Percentiles rank a stretch among this genome's conserved stretches.
These are phyloP conservation scores for Epirrhoe alternata DNA, from an alignment of 2,888 invertebrate genomes.

Conservation along the genomic window DNA sequence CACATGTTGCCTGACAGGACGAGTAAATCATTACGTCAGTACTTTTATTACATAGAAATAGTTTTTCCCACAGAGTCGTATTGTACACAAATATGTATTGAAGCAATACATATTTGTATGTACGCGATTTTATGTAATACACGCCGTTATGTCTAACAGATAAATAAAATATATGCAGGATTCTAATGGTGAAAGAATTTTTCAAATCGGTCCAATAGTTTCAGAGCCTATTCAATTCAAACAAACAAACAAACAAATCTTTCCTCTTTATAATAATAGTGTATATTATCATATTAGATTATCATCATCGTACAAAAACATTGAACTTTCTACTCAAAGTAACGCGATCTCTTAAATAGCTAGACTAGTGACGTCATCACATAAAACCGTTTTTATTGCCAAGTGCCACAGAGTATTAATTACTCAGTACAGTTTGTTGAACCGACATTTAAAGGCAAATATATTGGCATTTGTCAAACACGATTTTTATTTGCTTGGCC, in stretches of 20 bases:
- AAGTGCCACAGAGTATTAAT: slow-evolving; percentile 14
- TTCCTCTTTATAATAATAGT: too few relatives aligned
- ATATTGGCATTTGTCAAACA: slow-evolving; percentile 40
- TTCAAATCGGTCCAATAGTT: too few relatives aligned
- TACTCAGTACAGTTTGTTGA: slow-evolving; percentile 38
- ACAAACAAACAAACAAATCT: too few relatives aligned
- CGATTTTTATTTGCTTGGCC: slow-evolving; percentile 23
- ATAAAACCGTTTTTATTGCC: slow-evolving; percentile 26
- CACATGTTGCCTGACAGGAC: slow-evolving; percentile 1
- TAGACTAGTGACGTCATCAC: slow-evolving; percentile 29
- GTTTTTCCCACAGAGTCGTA: slow-evolving; percentile 41
- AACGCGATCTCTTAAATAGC: background rate
- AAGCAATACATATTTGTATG: slow-evolving; percentile 24
- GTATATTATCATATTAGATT: too few relatives aligned
- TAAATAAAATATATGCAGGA: too few relatives aligned
- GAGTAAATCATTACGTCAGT: slow-evolving; percentile 28
- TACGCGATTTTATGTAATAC: background rate
- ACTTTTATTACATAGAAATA: slow-evolving; percentile 36
- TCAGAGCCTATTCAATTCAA: too few relatives aligned
- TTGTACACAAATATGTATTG: slow-evolving; percentile 39
- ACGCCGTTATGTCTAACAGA: slow-evolving; percentile 35
- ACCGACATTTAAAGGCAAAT: slow-evolving; percentile 31
- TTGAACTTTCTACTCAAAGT: background rate
- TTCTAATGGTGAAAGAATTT: too few relatives aligned
- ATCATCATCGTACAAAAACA: background rate